A percentile compares a stretch with the other conserved stretches of the same genome.
phyloP scores from a whole-genome alignment of 2,888 invertebrate species.

The Clistopyga incitator region DNA sequence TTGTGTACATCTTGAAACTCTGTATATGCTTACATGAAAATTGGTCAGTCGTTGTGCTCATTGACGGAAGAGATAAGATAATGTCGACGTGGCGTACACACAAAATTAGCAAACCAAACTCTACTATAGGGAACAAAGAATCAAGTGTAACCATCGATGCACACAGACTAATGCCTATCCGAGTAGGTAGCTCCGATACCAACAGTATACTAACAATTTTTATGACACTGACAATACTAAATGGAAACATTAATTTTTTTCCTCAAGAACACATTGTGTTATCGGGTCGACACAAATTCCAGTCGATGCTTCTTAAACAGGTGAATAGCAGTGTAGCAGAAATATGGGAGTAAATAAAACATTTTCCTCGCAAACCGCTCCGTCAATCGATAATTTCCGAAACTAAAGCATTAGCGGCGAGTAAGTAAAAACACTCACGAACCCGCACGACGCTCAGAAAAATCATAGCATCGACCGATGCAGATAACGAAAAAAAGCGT shows the following conservation, averaged over 20 bases:
- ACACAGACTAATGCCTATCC: slow-evolving; percentile 17
- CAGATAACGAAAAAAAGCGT: slow-evolving; percentile 55
- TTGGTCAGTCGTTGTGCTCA: slow-evolving; percentile 38
- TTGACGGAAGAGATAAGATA: slow-evolving; percentile 58
- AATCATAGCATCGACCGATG: neutral
- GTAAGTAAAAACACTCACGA: neutral
- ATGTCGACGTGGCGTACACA: slow-evolving; percentile 13
- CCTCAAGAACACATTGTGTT: neutral
- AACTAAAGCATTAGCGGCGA: neutral
- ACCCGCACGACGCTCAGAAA: neutral
- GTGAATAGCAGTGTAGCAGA: neutral
- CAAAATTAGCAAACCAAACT: slow-evolving; percentile 51
- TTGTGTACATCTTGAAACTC: neutral
- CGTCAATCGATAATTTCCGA: slow-evolving; percentile 5
- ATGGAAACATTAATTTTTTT: slow-evolving; percentile 8
- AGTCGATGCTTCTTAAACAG: neutral
- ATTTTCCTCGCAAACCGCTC: neutral
- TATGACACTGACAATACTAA: slow-evolving; percentile 21
- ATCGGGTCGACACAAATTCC: slow-evolving; percentile 7
- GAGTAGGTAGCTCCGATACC: slow-evolving; percentile 28
- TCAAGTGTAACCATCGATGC: slow-evolving; percentile 23
- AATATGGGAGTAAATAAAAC: neutral
- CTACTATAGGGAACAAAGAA: slow-evolving; percentile 53
- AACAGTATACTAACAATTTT: slow-evolving; percentile 27
- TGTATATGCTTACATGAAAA: slow-evolving; percentile 25